These are phyloP conservation scores for Dasysyrphus tricinctus DNA, from an alignment of 2,888 invertebrate species.

Conservation along the genomic window DNA sequence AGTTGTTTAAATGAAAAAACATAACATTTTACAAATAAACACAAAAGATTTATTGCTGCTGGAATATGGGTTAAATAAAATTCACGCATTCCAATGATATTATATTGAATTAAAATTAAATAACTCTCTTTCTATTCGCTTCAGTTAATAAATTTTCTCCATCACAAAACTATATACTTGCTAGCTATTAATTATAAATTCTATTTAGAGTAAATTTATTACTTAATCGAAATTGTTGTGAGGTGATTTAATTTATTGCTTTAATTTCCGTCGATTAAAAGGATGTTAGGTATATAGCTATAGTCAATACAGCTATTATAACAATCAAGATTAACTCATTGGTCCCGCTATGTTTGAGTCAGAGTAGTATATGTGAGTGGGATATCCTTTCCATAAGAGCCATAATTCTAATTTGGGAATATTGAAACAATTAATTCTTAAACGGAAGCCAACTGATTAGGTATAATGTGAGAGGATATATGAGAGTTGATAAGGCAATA, in stretches of 20 bases:
- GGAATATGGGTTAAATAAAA: not conserved
- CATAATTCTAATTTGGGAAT: slow-evolving; percentile 35
- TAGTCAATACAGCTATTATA: slow-evolving; percentile 10
- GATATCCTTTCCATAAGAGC: slow-evolving; percentile 42
- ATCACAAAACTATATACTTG: not conserved
- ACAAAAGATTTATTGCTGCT: slow-evolving; percentile 22
- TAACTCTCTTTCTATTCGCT: not conserved
- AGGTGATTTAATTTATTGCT: slow-evolving; percentile 70
- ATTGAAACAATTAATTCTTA: slow-evolving; percentile 44
- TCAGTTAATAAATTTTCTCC: slow-evolving; percentile 36
- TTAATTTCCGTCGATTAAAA: slow-evolving; percentile 70
- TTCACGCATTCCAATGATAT: slow-evolving; percentile 10
- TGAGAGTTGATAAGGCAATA: not conserved
- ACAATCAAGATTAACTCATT: not conserved
- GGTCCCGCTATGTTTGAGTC: not conserved
- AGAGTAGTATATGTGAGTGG: slow-evolving; percentile 15
- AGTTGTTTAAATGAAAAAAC: not conserved
- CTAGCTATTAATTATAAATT: slow-evolving; percentile 58
- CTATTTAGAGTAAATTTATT: slow-evolving; percentile 63
- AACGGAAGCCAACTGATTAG: slow-evolving; percentile 27
- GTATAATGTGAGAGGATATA: not conserved
- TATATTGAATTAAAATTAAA: slow-evolving; percentile 28
- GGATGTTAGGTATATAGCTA: slow-evolving; percentile 36
- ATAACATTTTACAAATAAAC: not conserved
- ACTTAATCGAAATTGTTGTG: slow-evolving; percentile 35